A percentile compares a stretch with the other conserved stretches of the same genome.
Conservation (phyloP, 2,113 vertebrate genomes). For the Danionella cerebrum region DNA sequence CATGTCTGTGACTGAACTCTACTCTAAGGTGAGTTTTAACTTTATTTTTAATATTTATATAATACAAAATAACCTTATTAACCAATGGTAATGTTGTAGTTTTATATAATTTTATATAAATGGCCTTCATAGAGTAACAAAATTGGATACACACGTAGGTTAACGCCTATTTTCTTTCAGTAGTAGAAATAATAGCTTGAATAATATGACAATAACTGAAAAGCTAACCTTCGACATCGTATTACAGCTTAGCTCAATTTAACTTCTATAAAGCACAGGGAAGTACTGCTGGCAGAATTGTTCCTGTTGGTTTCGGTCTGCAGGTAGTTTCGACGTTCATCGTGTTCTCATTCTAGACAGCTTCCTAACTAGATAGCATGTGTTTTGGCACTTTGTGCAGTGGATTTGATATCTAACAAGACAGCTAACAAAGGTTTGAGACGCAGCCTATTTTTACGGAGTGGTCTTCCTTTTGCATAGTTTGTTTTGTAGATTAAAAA, state of each 20-base stretch:
- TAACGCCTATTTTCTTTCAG: no score
- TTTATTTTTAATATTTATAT: not conserved
- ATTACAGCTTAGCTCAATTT: not conserved
- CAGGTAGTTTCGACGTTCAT: not conserved
- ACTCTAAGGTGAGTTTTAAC: constrained; percentile 58
- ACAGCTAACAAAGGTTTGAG: not conserved
- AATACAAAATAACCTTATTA: no score
- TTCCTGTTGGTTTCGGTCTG: constrained; percentile 3
- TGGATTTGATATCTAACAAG: not conserved
- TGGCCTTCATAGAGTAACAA: no score
- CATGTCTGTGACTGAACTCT: constrained; percentile 69
- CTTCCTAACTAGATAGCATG: not conserved
- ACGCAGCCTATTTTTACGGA: not conserved
- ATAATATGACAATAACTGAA: not conserved
- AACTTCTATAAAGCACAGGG: not conserved
- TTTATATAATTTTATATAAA: no score
- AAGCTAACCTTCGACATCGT: not conserved
- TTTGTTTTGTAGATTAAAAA: not conserved
- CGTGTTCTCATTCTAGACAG: not conserved
- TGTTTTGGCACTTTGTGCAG: not conserved
- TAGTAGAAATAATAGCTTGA: no score
- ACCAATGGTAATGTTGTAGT: no score
- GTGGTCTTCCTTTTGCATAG: not conserved
- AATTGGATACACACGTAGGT: no score
- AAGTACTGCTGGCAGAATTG: not conserved